Base-by-base conservation (phyloP, 2,797 vertebrate genomes). In the Vultur gryphus region DNA sequence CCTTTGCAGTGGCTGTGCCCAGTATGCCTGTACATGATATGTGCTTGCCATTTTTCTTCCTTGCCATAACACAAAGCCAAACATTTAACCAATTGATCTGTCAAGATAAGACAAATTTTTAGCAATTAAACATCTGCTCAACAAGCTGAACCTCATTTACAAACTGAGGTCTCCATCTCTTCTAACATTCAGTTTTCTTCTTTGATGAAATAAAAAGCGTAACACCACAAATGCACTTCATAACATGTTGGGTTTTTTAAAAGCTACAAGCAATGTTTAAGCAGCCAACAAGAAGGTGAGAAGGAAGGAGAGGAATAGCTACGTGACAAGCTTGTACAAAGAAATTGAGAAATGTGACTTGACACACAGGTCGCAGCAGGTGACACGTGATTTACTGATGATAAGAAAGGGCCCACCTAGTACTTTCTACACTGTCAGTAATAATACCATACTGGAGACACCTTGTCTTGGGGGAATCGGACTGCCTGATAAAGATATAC, bases 361-460 rank as follows among this genome's bases (percentile, higher is more conserved):
- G 87, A 89, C 72, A 89, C 43, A 11, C 9, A 58, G 90, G 78
- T 88, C 41, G 4, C 51, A 66, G 84, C 16, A 87, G 76, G 84
- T 54, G 90, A 81, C 29, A 61, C 0, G 1, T 57, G 89, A 95
- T 86, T 96, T 92, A 84, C 35, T 57, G 69, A 88, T 54, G 79
- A 39, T 78, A 65, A 72, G 61, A 65, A 76, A 84, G 35, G 52
- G 41, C 61, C 82, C 78, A 94, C 35, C 90, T 69, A 52, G 51
- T 55, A 70, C 51, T 24, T 93, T 52, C 76, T 86, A 70, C 44
- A 9, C 70, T 84, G 84, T 91, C 94, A 89, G 80, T 70, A 89
- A 55, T 18, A 90, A 81, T 61, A 54, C 24, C 48, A 9, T 19
- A n/a, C 43, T 26, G n/a, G n/a, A 95, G 87, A 89, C 21, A 92